Conservation (phyloP, 2,113 vertebrate species). For the Callospermophilus lateralis region DNA sequence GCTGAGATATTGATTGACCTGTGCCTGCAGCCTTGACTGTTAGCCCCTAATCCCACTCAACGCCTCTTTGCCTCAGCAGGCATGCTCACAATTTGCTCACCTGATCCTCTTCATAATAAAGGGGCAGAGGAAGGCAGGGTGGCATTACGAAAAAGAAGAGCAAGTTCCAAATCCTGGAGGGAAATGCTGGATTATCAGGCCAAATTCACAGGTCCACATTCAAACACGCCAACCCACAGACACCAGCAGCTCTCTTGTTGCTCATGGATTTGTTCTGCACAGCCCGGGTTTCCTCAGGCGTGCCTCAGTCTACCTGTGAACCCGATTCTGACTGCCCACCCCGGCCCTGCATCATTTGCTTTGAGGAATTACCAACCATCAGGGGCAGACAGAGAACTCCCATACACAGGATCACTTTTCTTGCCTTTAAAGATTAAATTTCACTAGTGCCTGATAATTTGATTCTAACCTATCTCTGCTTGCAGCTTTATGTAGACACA, state of each 20-base stretch:
- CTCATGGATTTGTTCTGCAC: neutral
- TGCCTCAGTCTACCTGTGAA: neutral
- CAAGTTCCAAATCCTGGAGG: neutral
- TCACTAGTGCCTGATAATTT: neutral
- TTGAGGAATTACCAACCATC: neutral
- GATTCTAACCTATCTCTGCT: constrained; percentile 2
- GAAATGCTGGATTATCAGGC: neutral
- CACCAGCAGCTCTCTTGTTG: neutral
- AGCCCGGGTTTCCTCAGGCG: neutral
- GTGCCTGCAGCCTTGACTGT: neutral
- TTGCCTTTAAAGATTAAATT: constrained; percentile 45
- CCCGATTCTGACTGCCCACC: neutral
- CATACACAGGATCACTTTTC: neutral
- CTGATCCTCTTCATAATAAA: neutral
- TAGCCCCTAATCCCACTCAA: rapidly evolving
- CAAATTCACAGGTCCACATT: neutral
- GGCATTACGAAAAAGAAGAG: neutral
- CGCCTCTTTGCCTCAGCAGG: rapidly evolving
- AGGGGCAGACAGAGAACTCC: neutral
- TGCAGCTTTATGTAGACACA: neutral
- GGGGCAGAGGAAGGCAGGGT: rapidly evolving
- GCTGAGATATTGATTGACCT: neutral
- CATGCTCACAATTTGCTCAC: rapidly evolving
- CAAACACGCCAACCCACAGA: neutral
- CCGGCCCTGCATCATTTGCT: too few species aligned